Base-by-base conservation (phyloP, 2,797 vertebrate genomes). In the Poecilia velifera region DNA sequence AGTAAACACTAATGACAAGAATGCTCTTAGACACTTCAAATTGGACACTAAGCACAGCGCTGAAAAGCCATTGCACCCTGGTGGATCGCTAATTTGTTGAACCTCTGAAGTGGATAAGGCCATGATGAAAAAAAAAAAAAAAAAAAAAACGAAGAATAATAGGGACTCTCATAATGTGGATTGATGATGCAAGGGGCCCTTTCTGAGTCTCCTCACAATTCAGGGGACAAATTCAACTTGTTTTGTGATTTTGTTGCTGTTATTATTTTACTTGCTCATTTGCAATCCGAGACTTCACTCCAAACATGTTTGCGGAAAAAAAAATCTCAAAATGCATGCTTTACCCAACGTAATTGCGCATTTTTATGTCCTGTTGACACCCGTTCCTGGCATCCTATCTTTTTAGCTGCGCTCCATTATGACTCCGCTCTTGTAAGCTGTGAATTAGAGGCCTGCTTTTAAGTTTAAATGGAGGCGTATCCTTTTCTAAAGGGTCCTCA, bases 1-100 rank as follows among this genome's bases (percentile, higher is more conserved):
- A 90, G 93, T 93, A 92, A 95, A 94, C 91, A 86, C 91, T 95
- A 94, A 96, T 94, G 92, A 94, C 93, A 92, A 91, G 87, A 91
- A 93, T 85, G 90, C 93, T 92, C 90, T 93, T 87, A 90, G 89
- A 90, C 90, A 89, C 90, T 91, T 93, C 89, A 90, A 92, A 91
- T 90, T 93, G 91, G 90, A 93, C 91, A 84, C 91, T 89, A 91
- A 93, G 87, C 89, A 82, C 83, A 64, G 82, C 46, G 39, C 89
- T 89, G 91, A 91, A 90, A 89, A 91, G 91, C 92, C 88, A 93
- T 85, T 68, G 91, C 90, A 88, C 86, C 87, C 88, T 88, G 84
- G 88, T 64, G 88, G 90, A 91, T 86, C 86, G 75, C 90, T 94
- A 94, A 94, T 94, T 90, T 92, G 91, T 89, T 92, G 89, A 93